Evolutionary conservation across 2,888 invertebrate species (phyloP).

Genomic region (Ormyrus thymus): DNA sequence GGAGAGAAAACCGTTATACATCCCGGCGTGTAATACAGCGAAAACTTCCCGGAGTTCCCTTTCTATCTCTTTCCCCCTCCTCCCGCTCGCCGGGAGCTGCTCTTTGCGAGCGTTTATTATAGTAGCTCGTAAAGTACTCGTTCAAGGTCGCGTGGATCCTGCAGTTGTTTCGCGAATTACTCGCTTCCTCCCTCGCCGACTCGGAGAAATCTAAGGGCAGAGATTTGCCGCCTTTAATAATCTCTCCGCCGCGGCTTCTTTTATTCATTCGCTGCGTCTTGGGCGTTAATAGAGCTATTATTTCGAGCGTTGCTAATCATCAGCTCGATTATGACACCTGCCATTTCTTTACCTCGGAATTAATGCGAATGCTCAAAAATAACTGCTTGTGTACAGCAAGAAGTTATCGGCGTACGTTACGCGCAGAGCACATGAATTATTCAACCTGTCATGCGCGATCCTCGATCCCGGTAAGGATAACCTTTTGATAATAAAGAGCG

Average conservation of each 20-base stretch:
- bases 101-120: conserved; percentile 28
- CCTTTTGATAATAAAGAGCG: too few relatives aligned
- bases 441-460: too few relatives aligned
- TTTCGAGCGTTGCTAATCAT: neutral
- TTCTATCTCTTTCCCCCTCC: conserved; percentile 33
- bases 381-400: too few relatives aligned
- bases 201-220: neutral
- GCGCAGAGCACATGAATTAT: too few relatives aligned
- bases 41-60: conserved; percentile 41
- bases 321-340: too few relatives aligned
- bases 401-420: too few relatives aligned
- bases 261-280: conserved; percentile 2
- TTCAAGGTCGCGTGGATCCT: conserved; percentile 38
- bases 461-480: too few relatives aligned
- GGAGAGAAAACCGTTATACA: conserved; percentile 32
- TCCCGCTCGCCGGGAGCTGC: neutral
- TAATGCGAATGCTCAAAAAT: too few relatives aligned
- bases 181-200: neutral
- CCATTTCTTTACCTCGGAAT: too few relatives aligned
- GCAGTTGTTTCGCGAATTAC: conserved; percentile 39
- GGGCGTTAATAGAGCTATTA: neutral
- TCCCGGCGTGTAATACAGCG: conserved; percentile 19
- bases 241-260: neutral
- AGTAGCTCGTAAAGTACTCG: conserved; percentile 41
- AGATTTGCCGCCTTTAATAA: conserved; percentile 31